Base-by-base conservation (phyloP, 2,888 invertebrate species). In the Brassicogethes aeneus region DNA sequence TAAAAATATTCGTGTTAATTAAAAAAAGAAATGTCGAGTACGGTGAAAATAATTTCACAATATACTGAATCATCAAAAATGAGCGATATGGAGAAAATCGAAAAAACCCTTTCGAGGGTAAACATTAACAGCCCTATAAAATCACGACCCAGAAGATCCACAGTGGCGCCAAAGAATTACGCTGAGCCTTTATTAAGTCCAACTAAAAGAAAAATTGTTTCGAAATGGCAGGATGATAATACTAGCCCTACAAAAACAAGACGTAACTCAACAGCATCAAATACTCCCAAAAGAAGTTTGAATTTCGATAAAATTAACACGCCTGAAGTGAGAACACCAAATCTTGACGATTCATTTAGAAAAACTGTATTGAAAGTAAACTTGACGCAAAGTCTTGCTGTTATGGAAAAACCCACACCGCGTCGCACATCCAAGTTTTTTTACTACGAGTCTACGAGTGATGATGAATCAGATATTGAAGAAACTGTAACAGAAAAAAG, bases 271-370 rank as follows among this genome's bases (percentile, higher is more conserved):
- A 23, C 10, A 23, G 23, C 10, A 7, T 23, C 23, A 23, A 5
- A 5, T 23, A 10, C 23, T 7, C 23, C 23, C 10, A 10, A 23
- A 23, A 23, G 10, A 7, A 10, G 5, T 23, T 23, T n/a, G n/a
- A n/a, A n/a, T n/a, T n/a, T n/a, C n/a, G n/a, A n/a, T n/a, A n/a
- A n/a, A n/a, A n/a, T n/a, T n/a, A n/a, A n/a, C n/a, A n/a, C n/a
- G n/a, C n/a, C 23, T 23, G 5, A 7, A 23, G 10, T 10, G 10
- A 23, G 5, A 7, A 23, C 5, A 23, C 23, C 23, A 23, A 7
- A 5, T 7, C 23, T 23, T 5, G 23, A 54, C 35, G 47, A 50
- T 33, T 54, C 52, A 1, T 46, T 54, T 37, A 43, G 52, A 23
- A 47, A 43, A 37, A 35, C 46, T n/a, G 34, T 48, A 3, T 43